Conservation (phyloP, 2,113 vertebrate species). For the Collichthys lucidus region DNA sequence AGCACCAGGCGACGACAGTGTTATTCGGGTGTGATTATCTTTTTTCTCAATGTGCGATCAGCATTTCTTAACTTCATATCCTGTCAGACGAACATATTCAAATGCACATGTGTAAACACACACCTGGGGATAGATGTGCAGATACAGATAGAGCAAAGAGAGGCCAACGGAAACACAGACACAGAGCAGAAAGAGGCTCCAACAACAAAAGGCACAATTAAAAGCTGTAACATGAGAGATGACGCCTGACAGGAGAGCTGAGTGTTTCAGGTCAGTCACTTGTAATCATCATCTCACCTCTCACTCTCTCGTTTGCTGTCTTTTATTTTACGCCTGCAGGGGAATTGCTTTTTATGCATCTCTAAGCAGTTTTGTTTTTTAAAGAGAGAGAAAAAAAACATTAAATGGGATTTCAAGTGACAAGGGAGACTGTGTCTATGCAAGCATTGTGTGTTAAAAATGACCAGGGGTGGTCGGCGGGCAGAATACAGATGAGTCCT, state of each 20-base stretch:
- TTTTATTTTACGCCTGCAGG: conserved; percentile 25
- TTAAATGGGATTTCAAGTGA: conserved; percentile 63
- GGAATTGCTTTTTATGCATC: conserved; percentile 25
- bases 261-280: conserved; percentile 23
- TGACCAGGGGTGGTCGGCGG: conserved; percentile 18
- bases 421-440: conserved; percentile 46
- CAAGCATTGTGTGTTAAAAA: conserved; percentile 48
- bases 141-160: conserved; percentile 5
- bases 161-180: conserved; percentile 3
- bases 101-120: conserved; percentile 5
- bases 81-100: conserved; percentile 25
- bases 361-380: conserved; percentile 45
- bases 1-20: conserved; percentile 45
- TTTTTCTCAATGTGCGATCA: conserved; percentile 37
- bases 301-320: neutral
- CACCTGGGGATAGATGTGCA: neutral
- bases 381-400: conserved; percentile 24
- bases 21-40: conserved; percentile 62
- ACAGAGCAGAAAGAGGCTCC: conserved; percentile 13
- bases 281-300: conserved; percentile 35
- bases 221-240: conserved; percentile 2
- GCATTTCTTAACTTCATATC: conserved; percentile 43
- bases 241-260: neutral
- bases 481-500: conserved; percentile 74
- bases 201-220: neutral